Conservation (phyloP, 1,140 invertebrate species). For the Eueides isabella region DNA sequence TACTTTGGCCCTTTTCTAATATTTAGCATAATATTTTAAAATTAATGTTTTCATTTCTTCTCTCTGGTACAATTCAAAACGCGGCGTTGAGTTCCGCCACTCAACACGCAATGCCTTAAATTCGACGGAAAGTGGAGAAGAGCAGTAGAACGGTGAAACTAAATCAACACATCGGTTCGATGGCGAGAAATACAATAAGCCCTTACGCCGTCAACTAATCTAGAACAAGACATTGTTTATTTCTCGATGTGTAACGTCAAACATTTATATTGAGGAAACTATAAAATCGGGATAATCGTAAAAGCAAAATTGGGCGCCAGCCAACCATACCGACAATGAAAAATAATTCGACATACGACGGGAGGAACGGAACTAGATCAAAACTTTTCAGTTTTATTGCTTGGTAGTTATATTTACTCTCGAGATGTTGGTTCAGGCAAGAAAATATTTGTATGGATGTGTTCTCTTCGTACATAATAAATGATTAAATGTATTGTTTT, state of each 20-base stretch:
- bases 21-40: no score
- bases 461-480: neutral
- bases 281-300: constrained; percentile 75
- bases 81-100: no score
- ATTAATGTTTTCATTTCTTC: no score
- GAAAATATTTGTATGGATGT: constrained; percentile 28
- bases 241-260: constrained; percentile 58
- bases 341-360: constrained; percentile 71
- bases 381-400: constrained; percentile 53
- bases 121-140: no score
- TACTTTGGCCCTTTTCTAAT: no score
- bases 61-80: no score
- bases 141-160: no score
- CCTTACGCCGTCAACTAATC: neutral
- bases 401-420: constrained; percentile 42
- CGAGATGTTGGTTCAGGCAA: constrained; percentile 20
- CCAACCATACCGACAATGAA: constrained; percentile 71
- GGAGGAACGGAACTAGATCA: constrained; percentile 61
- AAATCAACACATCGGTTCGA: neutral
- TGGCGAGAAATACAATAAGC: neutral
- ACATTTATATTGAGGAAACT: constrained; percentile 72
- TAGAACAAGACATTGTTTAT: constrained; percentile 33
- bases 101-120: no score
- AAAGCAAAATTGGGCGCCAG: constrained; percentile 68
- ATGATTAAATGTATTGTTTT: neutral